Evolutionary conservation across 1,140 invertebrate species (phyloP), one percentile per base, ranked within the genome.

Genomic region (Helicoverpa armigera): DNA sequence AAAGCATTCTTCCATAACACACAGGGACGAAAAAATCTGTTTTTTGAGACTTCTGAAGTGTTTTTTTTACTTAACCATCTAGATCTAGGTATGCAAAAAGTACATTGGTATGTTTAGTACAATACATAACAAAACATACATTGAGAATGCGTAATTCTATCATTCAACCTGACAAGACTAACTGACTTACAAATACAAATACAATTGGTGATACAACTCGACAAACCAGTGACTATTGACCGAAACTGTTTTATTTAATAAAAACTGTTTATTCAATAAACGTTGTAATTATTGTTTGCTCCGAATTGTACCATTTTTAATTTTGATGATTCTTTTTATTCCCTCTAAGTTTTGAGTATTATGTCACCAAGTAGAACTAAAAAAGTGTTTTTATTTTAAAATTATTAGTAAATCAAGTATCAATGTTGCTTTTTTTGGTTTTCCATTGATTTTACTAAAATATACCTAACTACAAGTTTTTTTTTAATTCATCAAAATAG

Each of bases 71-170:
- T 23, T 23, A 23, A 23, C 23, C 23, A 0, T 23, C 23, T 23
- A 23, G 23, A 23, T 23, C 23, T 23, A 23, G 23, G 23, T 23
- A 2, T 23, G 23, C 23, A 23, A 23, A 23, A 23, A 1, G 23
- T 23, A 23, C 23, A 23, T 35, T 35, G 11, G 48, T 53, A 14
- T 53, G 53, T 53, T 31, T 51, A 51, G 13, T 53, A 9, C 18
- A 29, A 2, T 51, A 50, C 13, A 13, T 67, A 50, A 67, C 16
- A 12, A 67, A 67, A 67, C 63, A 18, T 67, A 56, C 29, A 75
- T 77, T n/a, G 77, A 72, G 83, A 88, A 86, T 88, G 84, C 87
- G 87, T 85, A 87, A 86, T 87, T 88, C 85, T 82, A 50, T 75
- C 73, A 75, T 77, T 80, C 76, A 67, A 81, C 31, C 14, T 74